Evolutionary conservation across 2,113 vertebrate species (phyloP), one percentile per base, ranked within the genome.

Genomic region (Anoura caudifer): DNA sequence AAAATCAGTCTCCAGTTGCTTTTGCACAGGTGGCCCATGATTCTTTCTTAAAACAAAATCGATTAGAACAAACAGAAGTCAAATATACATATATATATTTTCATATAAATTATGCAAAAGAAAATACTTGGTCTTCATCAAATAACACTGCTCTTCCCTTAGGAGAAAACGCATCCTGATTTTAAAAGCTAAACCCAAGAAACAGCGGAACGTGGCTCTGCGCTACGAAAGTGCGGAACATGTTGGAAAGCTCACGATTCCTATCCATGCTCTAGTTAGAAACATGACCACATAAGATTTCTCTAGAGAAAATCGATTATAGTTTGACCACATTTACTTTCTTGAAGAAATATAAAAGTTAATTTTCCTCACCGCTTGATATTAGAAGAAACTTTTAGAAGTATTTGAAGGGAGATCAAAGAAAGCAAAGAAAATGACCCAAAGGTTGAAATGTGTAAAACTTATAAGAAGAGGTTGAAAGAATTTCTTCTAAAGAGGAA

Each of bases 401-500:
- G 10, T 72, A 87, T 45, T 67, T 43, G 19, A 33, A 82, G 17
- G 70, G 3, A 65, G 61, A 92, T 77, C 65, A 83, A 77, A 95
- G 65, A 10, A 3, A 89, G 56, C 16, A 38, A 80, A 92, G 79
- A 54, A 92, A 82, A 90, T 73, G 85, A 94, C 50, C 24, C 41
- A 20, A 41, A 83, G 80, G n/a, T 31, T 83, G 61, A 52, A 88
- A 86, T 90, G 0, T 52, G 10, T 70, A 63, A 79, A 82, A 83
- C n/a, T 59, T 87, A 31, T 2, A 50, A 45, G 26, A 4, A 54
- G 41, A 67, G 5, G 15, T 50, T 84, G 45, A 38, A 86, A 83
- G 45, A 45, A 59, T 72, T 65, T 94, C 31, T 94, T 75, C 59
- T 76, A 9, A 82, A 89, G 59, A 84, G 85, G 77, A 83, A 76